These are phyloP conservation scores for Rhegmatorhina hoffmannsi DNA, from an alignment of 2,113 vertebrate species.

Conservation along the genomic window DNA sequence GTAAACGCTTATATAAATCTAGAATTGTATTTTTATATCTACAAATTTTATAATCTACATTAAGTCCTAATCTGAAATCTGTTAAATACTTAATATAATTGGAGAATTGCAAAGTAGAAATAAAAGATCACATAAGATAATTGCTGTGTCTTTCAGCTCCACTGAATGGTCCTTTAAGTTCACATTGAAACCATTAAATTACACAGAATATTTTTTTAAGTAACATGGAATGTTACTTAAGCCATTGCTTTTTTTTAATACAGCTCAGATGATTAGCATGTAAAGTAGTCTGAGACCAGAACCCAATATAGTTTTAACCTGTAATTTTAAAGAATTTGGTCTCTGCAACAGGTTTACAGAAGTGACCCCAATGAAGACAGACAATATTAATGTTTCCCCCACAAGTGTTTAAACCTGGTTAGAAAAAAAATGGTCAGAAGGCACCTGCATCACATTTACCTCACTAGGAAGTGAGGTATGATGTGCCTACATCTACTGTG, in stretches of 20 bases:
- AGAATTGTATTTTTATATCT: not conserved
- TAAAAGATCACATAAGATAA: not conserved
- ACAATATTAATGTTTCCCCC: not conserved
- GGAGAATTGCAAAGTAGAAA: not conserved
- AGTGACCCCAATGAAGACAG: not conserved
- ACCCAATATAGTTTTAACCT: not conserved
- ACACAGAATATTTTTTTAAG: not conserved
- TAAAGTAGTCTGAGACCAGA: not conserved
- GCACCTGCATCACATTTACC: not conserved
- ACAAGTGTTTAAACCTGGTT: not conserved
- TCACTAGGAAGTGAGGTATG: not conserved
- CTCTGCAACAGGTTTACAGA: not conserved
- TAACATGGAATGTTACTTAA: no score
- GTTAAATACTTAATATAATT: not conserved
- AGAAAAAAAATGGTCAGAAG: not conserved
- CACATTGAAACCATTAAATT: not conserved
- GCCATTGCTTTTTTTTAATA: not conserved
- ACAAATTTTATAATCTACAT: not conserved
- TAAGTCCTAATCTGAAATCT: not conserved
- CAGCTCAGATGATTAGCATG: not conserved
- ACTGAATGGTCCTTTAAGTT: not conserved
- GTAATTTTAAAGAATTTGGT: not conserved
- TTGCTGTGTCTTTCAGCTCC: not conserved
- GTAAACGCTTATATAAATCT: not conserved
- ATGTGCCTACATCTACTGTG: not conserved